Conservation (phyloP, 1,140 invertebrate species). For the Orussus abietinus region DNA sequence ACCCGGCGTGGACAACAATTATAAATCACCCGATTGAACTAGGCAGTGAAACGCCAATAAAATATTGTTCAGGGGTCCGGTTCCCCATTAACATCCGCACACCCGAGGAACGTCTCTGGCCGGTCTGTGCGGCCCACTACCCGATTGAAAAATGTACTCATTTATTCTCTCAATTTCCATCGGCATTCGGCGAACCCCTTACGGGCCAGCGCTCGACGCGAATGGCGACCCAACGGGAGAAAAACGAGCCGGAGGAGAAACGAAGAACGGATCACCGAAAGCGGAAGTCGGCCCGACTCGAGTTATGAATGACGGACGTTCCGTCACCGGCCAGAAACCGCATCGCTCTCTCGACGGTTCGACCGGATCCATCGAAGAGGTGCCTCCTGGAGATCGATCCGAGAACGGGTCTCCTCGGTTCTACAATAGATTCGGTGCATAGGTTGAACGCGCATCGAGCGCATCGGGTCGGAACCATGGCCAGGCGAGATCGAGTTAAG, state of each 20-base stretch:
- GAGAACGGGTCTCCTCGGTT: no score
- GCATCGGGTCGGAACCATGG: no score
- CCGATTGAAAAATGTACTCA: constrained; percentile 29
- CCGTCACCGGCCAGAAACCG: constrained; percentile 6
- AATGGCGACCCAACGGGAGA: constrained; percentile 22
- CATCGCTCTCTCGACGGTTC: no score
- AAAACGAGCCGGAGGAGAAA: constrained; percentile 16
- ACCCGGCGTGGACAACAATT: constrained; percentile 38
- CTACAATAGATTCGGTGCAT: no score
- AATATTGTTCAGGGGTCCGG: constrained; percentile 24
- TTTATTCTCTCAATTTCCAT: constrained; percentile 28
- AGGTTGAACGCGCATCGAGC: no score
- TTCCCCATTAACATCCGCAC: constrained; percentile 18
- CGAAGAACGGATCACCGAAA: constrained; percentile 16
- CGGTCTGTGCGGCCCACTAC: constrained; percentile 1
- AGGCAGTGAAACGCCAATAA: constrained; percentile 42
- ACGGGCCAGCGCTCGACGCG: constrained; percentile 15
- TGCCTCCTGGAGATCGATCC: no score
- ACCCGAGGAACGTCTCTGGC: constrained; percentile 6
- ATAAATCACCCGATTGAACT: constrained; percentile 48
- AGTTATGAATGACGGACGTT: constrained; percentile 24
- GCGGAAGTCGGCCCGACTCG: constrained; percentile 15
- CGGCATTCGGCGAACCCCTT: constrained; percentile 16
- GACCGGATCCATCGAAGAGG: no score
- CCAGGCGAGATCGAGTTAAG: no score